Base-by-base conservation (phyloP, 2,113 vertebrate species). In the Phoenicopterus ruber region DNA sequence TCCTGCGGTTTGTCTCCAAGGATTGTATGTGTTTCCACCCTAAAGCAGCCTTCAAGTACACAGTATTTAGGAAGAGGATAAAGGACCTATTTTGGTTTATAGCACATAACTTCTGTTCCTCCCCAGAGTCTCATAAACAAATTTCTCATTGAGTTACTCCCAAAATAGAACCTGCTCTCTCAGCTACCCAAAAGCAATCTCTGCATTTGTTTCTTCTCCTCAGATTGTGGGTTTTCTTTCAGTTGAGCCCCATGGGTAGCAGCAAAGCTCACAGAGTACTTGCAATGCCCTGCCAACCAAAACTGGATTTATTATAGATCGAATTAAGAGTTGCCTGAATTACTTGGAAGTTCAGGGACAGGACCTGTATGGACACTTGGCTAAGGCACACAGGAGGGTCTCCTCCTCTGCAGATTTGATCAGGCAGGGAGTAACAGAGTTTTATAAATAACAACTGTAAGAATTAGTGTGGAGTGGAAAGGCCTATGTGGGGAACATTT, bases 61-160 rank as follows among this genome's bases (percentile, higher is more conserved):
- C 44, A 79, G 36, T 61, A 57, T 72, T 93, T 93, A 88, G 28
- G 49, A 96, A 86, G 17, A 86, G 61, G 32, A 57, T 63, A 86
- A 88, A 93, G 44, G 54, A 94, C 52, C 49, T 94, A 92, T 95
- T 97, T 94, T 95, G 83, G 73, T 85, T 94, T 94, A 79, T n/a
- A 92, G 34, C 72, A 76, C 36, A 58, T 84, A 91, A 72, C 65
- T 87, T 86, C 54, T 95, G 66, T 82, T 91, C 17, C 49, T 96
- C 94, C 66, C 92, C 25, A 46, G 93, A 65, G 92, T 36, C 66
- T 90, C 85, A 67, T 94, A 94, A 96, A 88, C 36, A 22, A 82
- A 90, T 93, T 96, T 96, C 94, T 95, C 86, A 91, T 84, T 95
- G 86, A 94, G 42, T 89, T 93, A 67, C 34, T 95, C 94, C 62